Evolutionary conservation across 2,113 vertebrate species (phyloP), one percentile per base, ranked within the genome.

Genomic region (Excalfactoria chinensis): DNA sequence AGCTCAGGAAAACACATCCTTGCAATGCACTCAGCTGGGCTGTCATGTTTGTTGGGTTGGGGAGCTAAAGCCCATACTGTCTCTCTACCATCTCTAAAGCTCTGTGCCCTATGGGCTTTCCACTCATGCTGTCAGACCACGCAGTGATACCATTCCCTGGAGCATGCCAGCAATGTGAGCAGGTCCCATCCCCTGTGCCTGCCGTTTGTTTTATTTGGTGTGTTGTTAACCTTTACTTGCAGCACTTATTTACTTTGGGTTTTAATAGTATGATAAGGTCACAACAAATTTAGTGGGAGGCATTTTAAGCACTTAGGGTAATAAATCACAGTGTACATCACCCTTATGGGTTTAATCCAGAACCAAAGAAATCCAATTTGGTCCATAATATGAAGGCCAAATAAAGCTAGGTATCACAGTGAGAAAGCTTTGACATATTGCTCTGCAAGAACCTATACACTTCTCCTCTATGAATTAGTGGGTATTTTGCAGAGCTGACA

Each of bases 301-400:
- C 87, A 18, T 96, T 97, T 97, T 95, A 94, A 97, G 91, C 88
- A 73, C 93, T 97, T 85, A n/a, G 37, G 92, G 89, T 93, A 88
- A 95, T 98, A 97, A 97, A 97, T 98, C 91, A 96, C 77, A 44
- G 10, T 48, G 62, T 84, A 84, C 88, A 85, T 95, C 5, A 35
- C 73, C 86, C 71, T 70, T 85, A 53, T 71, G 84, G 3, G 13
- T 90, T 74, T 95, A 91, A 89, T 92, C 92, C 88, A 80, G 93
- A 95, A 97, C 92, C 72, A 85, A 73, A 86, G 88, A 95, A 97
- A 98, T 96, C 96, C 96, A 97, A 94, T 98, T 97, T 96, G 95
- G 95, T 90, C 88, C 93, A 43, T 77, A 59, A 63, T 69, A 86
- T 55, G 90, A 95, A 96, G 93, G 96, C 96, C 59, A 90, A 94